Evolutionary conservation across 2,797 vertebrate genomes (phyloP).

Genomic region (Limnodromus scolopaceus): DNA sequence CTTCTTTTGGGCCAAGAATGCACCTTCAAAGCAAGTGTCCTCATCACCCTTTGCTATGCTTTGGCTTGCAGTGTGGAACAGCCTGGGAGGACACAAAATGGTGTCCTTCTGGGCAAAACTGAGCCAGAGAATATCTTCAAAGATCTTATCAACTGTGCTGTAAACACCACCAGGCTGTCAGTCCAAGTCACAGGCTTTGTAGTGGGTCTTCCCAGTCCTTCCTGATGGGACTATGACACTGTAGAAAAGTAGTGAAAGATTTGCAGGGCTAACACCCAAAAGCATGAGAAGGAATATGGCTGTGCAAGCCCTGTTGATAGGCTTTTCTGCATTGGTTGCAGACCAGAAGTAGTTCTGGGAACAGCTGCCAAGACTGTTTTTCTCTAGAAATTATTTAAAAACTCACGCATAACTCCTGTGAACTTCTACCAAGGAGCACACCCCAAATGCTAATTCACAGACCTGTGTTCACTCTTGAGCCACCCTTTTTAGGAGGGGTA

Average conservation of each 20-base stretch:
- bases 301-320: neutral
- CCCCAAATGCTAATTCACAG: neutral
- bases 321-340: neutral
- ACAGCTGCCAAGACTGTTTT: neutral
- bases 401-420: neutral
- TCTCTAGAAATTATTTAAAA: neutral
- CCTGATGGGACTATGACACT: neutral
- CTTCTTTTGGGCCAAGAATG: neutral
- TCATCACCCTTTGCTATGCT: neutral
- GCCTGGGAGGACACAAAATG: neutral
- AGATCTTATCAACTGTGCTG: neutral
- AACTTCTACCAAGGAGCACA: neutral
- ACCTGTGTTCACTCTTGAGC: neutral
- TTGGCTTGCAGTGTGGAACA: neutral
- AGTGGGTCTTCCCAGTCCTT: neutral
- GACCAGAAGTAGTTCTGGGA: neutral
- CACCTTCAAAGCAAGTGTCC: neutral
- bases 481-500: neutral
- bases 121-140: neutral
- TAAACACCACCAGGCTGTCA: neutral
- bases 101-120: neutral
- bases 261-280: neutral
- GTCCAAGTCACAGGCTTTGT: neutral
- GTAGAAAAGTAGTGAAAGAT: neutral
- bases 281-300: neutral